Base-by-base conservation (phyloP, 2,888 invertebrate genomes). In the Netelia virgata region DNA sequence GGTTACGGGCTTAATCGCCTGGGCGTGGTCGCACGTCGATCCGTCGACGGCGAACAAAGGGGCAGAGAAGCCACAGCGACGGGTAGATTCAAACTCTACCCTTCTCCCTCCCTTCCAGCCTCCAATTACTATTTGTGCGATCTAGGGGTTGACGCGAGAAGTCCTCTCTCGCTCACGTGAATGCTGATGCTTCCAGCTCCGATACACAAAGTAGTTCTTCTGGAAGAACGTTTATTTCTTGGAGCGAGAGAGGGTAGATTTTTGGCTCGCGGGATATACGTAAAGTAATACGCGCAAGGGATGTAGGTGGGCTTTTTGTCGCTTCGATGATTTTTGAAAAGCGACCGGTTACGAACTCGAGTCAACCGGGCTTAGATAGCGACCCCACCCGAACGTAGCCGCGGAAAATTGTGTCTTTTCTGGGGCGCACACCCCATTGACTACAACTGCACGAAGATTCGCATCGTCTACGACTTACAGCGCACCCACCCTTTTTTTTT, bases 1-100 rank as follows among this genome's bases (percentile, higher is more conserved):
- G 87, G 82, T 81, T 89, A 89, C 87, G 86, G 88, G 86, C 88
- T 90, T 90, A 90, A 92, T 91, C 91, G 90, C 73, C 77, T 88
- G 90, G 91, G 90, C 89, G 90, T 89, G 87, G 85, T 61, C 57
- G 83, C 86, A 70, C 85, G 85, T 87, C 87, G 84, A 87, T 81
- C 84, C 50, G 64, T 69, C 36, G 83, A 70, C 61, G 18, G 61
- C 78, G 85, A 79, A 90, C 88, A 89, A 90, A 88, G 87, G 81
- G 80, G 84, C 83, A 84, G 86, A 79, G 76, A 83, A 85, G 68
- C 63, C 69, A 53, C 59, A 43, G 75, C 76, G 63, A 23, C 47
- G 73, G 36, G 47, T 81, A 53, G 18, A 28, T 53, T 43, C 20
- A 53, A 47, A 57, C 18, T 16, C 70, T 50, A 11, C 36, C 43